A percentile compares a stretch with the other conserved stretches of the same genome.
These are phyloP conservation scores for Saccostrea echinata DNA, from an alignment of 1,140 invertebrate genomes.

Conservation along the genomic window DNA sequence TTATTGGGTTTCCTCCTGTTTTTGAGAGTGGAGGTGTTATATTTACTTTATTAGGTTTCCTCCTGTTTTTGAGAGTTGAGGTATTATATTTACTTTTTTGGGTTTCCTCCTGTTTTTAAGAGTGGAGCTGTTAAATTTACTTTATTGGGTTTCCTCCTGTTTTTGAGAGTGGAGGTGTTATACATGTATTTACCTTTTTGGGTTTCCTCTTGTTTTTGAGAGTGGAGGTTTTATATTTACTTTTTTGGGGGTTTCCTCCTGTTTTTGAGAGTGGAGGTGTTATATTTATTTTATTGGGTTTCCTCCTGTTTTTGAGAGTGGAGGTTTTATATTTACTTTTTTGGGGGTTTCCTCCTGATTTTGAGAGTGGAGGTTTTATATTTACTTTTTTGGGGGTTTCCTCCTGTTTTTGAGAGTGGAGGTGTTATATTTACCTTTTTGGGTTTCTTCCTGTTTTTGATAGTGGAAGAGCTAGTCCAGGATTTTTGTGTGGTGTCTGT, in stretches of 20 bases:
- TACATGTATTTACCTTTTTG: constrained; percentile 52
- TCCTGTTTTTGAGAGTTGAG: too few species aligned
- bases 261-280: neutral
- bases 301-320: too few species aligned
- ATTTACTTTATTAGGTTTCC: too few species aligned
- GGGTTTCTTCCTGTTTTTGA: constrained; percentile 57
- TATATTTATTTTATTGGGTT: too few species aligned
- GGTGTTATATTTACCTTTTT: constrained; percentile 54
- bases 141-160: constrained; percentile 54
- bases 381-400: constrained; percentile 52
- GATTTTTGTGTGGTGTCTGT: constrained; percentile 64
- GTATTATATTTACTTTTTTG: constrained; percentile 54
- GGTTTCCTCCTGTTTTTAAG: constrained; percentile 57
- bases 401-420: too few species aligned
- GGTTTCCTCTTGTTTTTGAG: constrained; percentile 56
- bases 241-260: constrained; percentile 5
- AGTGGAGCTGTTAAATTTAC: constrained; percentile 53
- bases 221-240: constrained; percentile 20
- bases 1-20: constrained; percentile 55
- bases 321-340: constrained; percentile 50
- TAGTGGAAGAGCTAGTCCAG: constrained; percentile 36
- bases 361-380: constrained; percentile 51
- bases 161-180: constrained; percentile 52
- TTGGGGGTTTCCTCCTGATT: constrained; percentile 55
- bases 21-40: constrained; percentile 51